Conservation (phyloP, 2,113 vertebrate genomes). For the Trogon melanurus region DNA sequence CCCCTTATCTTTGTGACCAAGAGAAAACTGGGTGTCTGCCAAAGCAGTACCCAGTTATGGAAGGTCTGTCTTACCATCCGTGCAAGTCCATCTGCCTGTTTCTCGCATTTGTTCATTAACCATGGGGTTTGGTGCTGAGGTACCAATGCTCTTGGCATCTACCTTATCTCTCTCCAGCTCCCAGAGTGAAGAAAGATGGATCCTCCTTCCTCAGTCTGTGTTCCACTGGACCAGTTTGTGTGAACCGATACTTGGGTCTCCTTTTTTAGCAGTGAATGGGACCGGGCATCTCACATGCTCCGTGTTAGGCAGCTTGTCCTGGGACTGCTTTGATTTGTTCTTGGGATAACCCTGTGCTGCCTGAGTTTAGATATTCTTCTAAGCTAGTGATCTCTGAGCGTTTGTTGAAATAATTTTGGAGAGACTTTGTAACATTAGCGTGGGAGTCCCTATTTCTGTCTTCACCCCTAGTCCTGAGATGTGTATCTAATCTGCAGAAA, state of each 20-base stretch:
- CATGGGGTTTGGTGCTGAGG: background rate
- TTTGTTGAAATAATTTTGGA: background rate
- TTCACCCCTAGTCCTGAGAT: background rate
- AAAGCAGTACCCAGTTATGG: background rate
- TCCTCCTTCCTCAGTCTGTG: background rate
- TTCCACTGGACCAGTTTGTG: background rate
- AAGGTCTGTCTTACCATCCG: background rate
- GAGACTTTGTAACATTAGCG: background rate
- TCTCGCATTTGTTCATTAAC: background rate
- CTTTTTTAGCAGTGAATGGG: background rate
- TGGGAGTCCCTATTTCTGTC: background rate
- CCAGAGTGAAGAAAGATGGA: background rate
- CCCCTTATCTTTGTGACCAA: background rate
- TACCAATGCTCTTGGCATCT: background rate
- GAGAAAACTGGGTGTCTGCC: background rate
- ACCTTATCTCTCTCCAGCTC: background rate
- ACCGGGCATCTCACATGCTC: rapidly evolving
- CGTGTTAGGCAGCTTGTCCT: background rate
- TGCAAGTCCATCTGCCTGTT: background rate
- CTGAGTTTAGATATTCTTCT: background rate
- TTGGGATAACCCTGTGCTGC: background rate
- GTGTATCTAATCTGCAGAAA: background rate
- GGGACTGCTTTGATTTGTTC: background rate
- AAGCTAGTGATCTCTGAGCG: background rate
- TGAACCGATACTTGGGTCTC: background rate